These are phyloP conservation scores for Capitella teleta DNA, from an alignment of 1,140 invertebrate genomes.

Conservation along the genomic window DNA sequence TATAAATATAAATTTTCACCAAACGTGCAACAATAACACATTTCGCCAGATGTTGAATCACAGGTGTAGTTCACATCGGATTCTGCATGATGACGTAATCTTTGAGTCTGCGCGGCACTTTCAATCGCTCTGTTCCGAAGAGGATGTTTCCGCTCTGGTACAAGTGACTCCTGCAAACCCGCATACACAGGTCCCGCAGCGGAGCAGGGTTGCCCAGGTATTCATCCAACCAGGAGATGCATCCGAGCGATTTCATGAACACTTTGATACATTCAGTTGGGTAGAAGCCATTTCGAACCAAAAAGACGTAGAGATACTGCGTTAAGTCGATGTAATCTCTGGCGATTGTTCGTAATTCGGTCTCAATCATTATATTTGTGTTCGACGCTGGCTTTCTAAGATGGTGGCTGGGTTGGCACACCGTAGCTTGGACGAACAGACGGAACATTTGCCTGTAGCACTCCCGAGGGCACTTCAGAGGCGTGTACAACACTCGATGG, in stretches of 20 bases:
- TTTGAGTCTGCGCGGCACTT: slow-evolving; percentile 2
- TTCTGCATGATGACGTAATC: slow-evolving; percentile 4
- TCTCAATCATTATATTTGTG: slow-evolving; percentile 1
- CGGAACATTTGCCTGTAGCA: slow-evolving; percentile 10
- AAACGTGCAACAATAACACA: no score
- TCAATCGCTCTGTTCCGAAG: neutral
- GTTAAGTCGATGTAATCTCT: slow-evolving; percentile 6
- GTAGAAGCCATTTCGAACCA: slow-evolving; percentile 5
- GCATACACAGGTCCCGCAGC: slow-evolving; percentile 5
- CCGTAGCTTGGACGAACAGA: slow-evolving; percentile 6
- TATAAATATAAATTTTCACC: no score
- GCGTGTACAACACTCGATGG: slow-evolving; percentile 8
- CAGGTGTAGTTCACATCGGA: slow-evolving; percentile 10
- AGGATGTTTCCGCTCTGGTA: slow-evolving; percentile 9
- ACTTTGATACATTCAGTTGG: neutral
- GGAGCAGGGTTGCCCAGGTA: slow-evolving; percentile 3
- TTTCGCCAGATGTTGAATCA: no score
- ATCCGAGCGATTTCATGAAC: neutral
- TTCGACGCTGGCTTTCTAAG: neutral
- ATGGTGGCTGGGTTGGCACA: slow-evolving; percentile 1
- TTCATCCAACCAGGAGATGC: slow-evolving; percentile 4
- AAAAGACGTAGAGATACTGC: slow-evolving; percentile 8
- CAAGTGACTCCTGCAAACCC: neutral
- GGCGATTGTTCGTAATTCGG: slow-evolving; percentile 4
- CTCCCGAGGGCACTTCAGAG: slow-evolving; percentile 8